phyloP scores from a whole-genome alignment of 2,113 vertebrate species.

The Astatoreochromis straeleni region DNA sequence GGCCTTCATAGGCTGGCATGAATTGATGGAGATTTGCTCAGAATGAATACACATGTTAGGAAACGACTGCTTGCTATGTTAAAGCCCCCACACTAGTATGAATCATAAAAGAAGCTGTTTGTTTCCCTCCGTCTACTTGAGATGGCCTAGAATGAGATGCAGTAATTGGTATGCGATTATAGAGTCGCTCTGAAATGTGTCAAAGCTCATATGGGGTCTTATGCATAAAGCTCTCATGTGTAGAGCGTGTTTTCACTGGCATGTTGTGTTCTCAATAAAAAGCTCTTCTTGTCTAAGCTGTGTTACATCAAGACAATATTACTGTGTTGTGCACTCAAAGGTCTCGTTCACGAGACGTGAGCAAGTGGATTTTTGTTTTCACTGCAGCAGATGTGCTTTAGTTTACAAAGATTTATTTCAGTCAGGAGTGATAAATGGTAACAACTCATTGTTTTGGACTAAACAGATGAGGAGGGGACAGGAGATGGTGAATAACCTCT shows the following conservation, averaged over 20 bases:
- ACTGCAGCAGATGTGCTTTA: background rate
- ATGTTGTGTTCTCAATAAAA: slow-evolving; percentile 52
- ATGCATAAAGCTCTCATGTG: background rate
- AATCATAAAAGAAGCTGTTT: background rate
- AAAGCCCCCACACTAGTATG: slow-evolving; percentile 1
- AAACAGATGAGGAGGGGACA: background rate
- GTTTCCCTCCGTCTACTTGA: background rate
- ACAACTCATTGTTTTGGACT: background rate
- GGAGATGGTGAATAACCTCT: background rate
- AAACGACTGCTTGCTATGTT: background rate
- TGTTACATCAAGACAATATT: background rate
- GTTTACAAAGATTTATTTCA: background rate
- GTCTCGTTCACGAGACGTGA: background rate
- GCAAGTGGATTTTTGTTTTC: background rate
- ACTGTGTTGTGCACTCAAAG: background rate
- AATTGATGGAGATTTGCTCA: slow-evolving; percentile 24
- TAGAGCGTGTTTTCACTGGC: background rate
- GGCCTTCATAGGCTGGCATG: slow-evolving; percentile 17
- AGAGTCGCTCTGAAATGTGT: background rate
- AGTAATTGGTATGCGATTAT: slow-evolving; percentile 6
- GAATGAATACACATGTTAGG: slow-evolving; percentile 21
- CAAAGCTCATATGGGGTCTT: background rate
- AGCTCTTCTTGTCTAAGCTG: background rate
- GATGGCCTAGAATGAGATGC: slow-evolving; percentile 3
- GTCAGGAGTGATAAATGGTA: background rate